Evolutionary conservation across 2,113 vertebrate species (phyloP).

Genomic region (Ancistrus triradiatus): DNA sequence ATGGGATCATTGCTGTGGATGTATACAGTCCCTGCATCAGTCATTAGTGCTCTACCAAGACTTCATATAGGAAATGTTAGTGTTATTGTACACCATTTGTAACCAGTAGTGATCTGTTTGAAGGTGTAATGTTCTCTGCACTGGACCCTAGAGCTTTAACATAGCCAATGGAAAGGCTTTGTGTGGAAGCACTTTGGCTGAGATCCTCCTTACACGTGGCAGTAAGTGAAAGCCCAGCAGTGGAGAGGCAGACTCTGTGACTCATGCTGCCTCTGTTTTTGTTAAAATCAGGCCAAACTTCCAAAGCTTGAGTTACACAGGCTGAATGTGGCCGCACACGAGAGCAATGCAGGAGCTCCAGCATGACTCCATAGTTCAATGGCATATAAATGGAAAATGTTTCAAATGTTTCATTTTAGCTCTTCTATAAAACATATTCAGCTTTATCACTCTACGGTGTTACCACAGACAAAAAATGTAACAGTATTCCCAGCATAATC

Average conservation of each 20-base stretch:
- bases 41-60: too few relatives aligned
- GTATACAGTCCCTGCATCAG: too few relatives aligned
- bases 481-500: too few relatives aligned
- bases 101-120: constrained; percentile 1
- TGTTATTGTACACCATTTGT: not conserved
- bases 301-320: constrained; percentile 28
- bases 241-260: constrained; percentile 37
- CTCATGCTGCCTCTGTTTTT: constrained; percentile 33
- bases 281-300: constrained; percentile 30
- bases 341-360: constrained; percentile 6
- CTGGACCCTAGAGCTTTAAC: constrained; percentile 44
- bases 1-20: too few relatives aligned
- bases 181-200: constrained; percentile 64
- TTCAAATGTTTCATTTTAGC: too few relatives aligned
- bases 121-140: constrained; percentile 46
- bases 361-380: not conserved
- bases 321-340: constrained; percentile 7
- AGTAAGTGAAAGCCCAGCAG: constrained; percentile 39
- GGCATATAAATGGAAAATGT: too few relatives aligned
- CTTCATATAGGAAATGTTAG: not conserved
- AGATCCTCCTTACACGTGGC: constrained; percentile 71
- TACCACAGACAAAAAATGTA: too few relatives aligned
- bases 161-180: constrained; percentile 54
- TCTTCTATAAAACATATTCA: too few relatives aligned
- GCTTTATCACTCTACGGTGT: too few relatives aligned